Evolutionary conservation across 2,888 invertebrate species (phyloP), one percentile per base, ranked within the genome.

Genomic region (Coremacera marginata): DNA sequence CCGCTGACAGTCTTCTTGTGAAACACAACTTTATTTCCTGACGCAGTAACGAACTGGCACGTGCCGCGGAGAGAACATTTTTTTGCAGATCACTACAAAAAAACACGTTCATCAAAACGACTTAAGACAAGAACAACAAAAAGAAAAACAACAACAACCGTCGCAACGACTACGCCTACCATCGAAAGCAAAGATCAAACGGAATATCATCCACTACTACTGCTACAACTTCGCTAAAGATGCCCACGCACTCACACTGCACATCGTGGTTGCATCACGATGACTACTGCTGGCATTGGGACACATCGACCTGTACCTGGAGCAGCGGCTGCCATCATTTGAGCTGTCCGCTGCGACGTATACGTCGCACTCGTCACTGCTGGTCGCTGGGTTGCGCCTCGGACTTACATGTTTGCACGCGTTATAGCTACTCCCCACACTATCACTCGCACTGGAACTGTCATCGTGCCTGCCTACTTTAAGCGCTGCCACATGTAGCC

Each of bases 401-500:
- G 31, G n/a, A 7, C 55, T 52, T 55, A 52, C 37, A 55, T 22
- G 52, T 49, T n/a, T 62, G 19, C 72, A 19, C 22, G 44, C 31
- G 25, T 19, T 49, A 25, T 16, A 16, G n/a, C n/a, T 75, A 34
- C 34, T 52, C 55, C 9, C 55, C 16, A 44, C 72, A 62, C 27
- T 49, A 75, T 11, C 67, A 67, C 44, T 16, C 52, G 68, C 68
- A 60, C 60, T 31, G 31, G 9, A 52, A 55, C 83, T 0, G 73
- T 86, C 75, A 88, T 88, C 79, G 85, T 88, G 44, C 85, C 87
- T n/a, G 85, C 84, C 11, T 84, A 87, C 67, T 88, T 88, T 57
- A 84, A 84, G 25, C 83, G 88, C 5, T 84, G 85, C 82, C 88
- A 88, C 77, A 88, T 77, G 85, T 86, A 82, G 88, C 8, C 85